Evolutionary conservation across 2,113 vertebrate species (phyloP), one percentile per base, ranked within the genome.

Genomic region (Amblyornis subalaris): DNA sequence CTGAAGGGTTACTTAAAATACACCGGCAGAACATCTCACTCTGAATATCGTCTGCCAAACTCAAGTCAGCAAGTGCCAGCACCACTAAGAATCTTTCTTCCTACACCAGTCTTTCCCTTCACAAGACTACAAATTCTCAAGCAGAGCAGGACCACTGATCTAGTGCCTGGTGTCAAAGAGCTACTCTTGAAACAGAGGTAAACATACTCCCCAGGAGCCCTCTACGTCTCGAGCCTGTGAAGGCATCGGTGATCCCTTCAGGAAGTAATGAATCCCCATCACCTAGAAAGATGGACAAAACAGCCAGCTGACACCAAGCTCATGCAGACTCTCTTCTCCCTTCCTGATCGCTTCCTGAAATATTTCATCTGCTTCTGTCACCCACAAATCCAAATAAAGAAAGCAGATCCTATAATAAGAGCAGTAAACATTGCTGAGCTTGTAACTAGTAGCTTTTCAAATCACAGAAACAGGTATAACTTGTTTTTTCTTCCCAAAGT

Each of bases 201-300:
- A 89, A 78, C 3, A 25, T 5, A 20, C 20, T 58, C 24, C 33
- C 4, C 33, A 67, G 38, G 19, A 90, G 33, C 24, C 21, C 18
- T 9, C 9, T 16, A 60, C 28, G 21, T 4, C 26, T 35, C 13
- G 15, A 42, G 23, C 23, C 38, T 50, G 45, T 45, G 35, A 61
- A 51, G 7, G 25, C 17, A 33, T 0, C 0, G 3, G 35, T 33
- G 6, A 10, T 36, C 51, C 36, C 36, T 67, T 51, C 26, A 44
- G 48, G 20, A 89, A 61, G 40, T 29, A 61, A 53, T 21, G 28
- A 69, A 66, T 44, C 22, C 20, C 7, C 20, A 50, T 7, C 23
- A 40, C 22, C 14, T 9, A 36, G 7, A 72, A 81, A 81, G 26
- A 57, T 2, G 6, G 10, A 9, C 24, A 76, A 83, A 65, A 85